These are phyloP conservation scores for Harmothoe impar DNA, from an alignment of 2,888 invertebrate genomes.

Conservation along the genomic window DNA sequence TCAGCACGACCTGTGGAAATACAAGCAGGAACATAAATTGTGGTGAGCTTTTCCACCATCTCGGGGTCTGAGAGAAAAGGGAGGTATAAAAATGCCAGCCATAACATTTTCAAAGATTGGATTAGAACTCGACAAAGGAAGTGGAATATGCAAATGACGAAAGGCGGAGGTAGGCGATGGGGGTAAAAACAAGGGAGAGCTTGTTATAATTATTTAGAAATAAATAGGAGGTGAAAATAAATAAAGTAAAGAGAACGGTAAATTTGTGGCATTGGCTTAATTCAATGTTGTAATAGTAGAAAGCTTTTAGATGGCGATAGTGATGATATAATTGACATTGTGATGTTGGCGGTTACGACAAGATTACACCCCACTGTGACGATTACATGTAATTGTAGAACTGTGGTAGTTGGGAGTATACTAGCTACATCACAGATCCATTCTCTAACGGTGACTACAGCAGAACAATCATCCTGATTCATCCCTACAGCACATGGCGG, in stretches of 20 bases:
- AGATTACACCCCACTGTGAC: too few relatives aligned
- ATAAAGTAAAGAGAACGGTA: too few relatives aligned
- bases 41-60: conserved; percentile 5
- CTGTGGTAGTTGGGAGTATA: too few relatives aligned
- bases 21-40: conserved; percentile 19
- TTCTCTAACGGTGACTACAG: too few relatives aligned
- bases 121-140: conserved; percentile 12
- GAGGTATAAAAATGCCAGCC: not conserved
- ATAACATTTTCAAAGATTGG: conserved; percentile 42
- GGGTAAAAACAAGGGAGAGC: not conserved
- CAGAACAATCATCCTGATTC: too few relatives aligned
- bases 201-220: not conserved
- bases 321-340: not conserved
- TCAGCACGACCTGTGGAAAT: not conserved
- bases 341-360: too few relatives aligned
- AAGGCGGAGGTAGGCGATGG: not conserved
- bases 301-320: not conserved
- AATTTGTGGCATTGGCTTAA: too few relatives aligned
- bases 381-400: too few relatives aligned
- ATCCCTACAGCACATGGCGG: too few relatives aligned
- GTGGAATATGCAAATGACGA: conserved; percentile 28
- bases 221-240: not conserved
- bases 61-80: not conserved
- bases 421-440: too few relatives aligned
- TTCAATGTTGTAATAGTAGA: not conserved